These are phyloP conservation scores for Gryon sp. DNA, from an alignment of 1,140 invertebrate species.

Conservation along the genomic window DNA sequence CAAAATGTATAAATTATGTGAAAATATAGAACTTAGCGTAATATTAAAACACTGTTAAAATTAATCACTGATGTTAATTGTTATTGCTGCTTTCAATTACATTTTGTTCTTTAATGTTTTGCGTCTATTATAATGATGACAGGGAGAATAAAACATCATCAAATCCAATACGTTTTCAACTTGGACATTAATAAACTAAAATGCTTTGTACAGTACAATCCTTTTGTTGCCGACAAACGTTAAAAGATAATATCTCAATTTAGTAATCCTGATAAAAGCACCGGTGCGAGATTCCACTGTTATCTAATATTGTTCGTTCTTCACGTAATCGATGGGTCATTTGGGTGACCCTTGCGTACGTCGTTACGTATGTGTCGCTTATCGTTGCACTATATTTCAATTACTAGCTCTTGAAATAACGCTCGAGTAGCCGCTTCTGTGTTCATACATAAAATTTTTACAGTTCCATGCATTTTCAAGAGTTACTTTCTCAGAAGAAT, in stretches of 20 bases:
- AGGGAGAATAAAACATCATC: too few species aligned
- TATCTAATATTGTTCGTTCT: slow-evolving; percentile 58
- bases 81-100: too few species aligned
- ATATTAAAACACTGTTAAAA: too few species aligned
- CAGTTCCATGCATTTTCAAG: slow-evolving; percentile 62
- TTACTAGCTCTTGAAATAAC: slow-evolving; percentile 65
- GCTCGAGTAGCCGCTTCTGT: slow-evolving; percentile 59
- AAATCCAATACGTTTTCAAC: too few species aligned
- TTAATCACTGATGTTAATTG: too few species aligned
- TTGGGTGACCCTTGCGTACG: slow-evolving; percentile 58
- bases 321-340: slow-evolving; percentile 56
- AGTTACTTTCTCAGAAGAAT: slow-evolving; percentile 53
- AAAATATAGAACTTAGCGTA: too few species aligned
- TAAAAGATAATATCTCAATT: slow-evolving; percentile 46
- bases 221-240: slow-evolving; percentile 24
- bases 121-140: too few species aligned
- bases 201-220: slow-evolving; percentile 4
- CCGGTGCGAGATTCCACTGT: slow-evolving; percentile 45
- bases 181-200: slow-evolving; percentile 4
- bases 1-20: too few species aligned
- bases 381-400: slow-evolving; percentile 65
- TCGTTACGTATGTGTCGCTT: slow-evolving; percentile 51
- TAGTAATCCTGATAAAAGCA: slow-evolving; percentile 59
- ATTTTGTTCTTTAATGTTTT: too few species aligned
- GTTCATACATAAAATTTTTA: slow-evolving; percentile 63